Conservation (phyloP, 2,888 invertebrate genomes). For the Acleris emargana region DNA sequence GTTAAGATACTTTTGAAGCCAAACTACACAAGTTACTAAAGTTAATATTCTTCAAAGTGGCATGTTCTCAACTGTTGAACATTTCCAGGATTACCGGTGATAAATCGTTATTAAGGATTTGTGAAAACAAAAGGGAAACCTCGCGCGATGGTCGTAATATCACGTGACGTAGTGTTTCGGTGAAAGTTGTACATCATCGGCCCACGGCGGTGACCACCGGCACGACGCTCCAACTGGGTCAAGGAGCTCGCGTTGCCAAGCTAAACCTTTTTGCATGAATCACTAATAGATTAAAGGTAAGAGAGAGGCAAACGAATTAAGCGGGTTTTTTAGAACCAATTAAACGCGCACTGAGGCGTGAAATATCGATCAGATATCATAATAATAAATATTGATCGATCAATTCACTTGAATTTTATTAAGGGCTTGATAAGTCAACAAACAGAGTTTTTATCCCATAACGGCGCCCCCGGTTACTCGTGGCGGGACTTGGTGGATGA, state of each 20-base stretch:
- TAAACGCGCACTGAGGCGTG: constrained; percentile 1
- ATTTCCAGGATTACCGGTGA: constrained; percentile 27
- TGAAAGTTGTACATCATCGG: constrained; percentile 78
- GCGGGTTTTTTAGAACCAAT: constrained; percentile 25
- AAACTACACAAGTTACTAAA: not conserved
- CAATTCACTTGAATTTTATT: too few relatives aligned
- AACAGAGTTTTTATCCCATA: too few relatives aligned
- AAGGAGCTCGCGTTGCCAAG: constrained; percentile 70
- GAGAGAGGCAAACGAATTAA: constrained; percentile 47
- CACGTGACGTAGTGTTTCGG: constrained; percentile 62
- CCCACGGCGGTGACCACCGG: constrained; percentile 61
- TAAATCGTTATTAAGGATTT: constrained; percentile 33
- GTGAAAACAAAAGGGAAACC: constrained; percentile 52
- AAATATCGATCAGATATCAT: constrained; percentile 1
- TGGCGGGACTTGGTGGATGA: too few relatives aligned
- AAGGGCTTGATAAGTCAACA: too few relatives aligned
- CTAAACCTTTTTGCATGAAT: constrained; percentile 62
- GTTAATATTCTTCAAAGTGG: not conserved
- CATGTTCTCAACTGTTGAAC: not conserved
- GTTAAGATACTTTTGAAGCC: not conserved
- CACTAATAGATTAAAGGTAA: constrained; percentile 52
- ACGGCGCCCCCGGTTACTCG: too few relatives aligned
- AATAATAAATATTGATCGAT: not conserved
- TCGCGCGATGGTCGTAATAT: constrained; percentile 41
- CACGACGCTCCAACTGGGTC: constrained; percentile 71